Evolutionary conservation across 2,113 vertebrate genomes (phyloP).

Genomic region (Ammodramus savannarum): DNA sequence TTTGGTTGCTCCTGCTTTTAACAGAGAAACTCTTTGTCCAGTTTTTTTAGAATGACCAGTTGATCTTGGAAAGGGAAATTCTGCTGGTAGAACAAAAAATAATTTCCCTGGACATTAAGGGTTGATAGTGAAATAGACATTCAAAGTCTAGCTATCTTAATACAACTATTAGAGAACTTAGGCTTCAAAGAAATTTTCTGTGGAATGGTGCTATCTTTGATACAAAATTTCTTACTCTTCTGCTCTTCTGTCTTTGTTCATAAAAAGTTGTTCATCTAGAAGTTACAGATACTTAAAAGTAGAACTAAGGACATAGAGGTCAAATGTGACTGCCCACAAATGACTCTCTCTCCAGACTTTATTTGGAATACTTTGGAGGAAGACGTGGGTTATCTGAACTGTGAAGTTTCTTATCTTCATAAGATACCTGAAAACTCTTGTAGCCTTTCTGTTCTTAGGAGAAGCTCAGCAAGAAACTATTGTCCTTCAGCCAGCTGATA

Average conservation of each 20-base stretch:
- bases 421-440: background rate
- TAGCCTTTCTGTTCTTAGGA: background rate
- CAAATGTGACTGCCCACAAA: background rate
- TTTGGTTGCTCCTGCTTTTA: background rate
- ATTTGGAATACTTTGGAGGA: background rate
- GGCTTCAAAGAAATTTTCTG: background rate
- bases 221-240: background rate
- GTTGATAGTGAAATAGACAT: background rate
- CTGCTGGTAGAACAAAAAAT: background rate
- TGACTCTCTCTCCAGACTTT: rapidly evolving
- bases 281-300: background rate
- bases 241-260: background rate
- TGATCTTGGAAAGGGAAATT: background rate
- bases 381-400: background rate
- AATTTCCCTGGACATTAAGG: background rate
- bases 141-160: background rate
- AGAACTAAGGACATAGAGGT: background rate
- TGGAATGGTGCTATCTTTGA: background rate
- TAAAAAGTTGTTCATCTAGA: background rate
- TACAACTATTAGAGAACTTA: background rate
- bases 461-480: background rate
- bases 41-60: background rate
- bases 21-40: background rate
- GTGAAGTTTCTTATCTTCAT: background rate
- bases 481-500: background rate